Evolutionary conservation across 2,113 vertebrate genomes (phyloP).

Genomic region (Lutjanus erythropterus): DNA sequence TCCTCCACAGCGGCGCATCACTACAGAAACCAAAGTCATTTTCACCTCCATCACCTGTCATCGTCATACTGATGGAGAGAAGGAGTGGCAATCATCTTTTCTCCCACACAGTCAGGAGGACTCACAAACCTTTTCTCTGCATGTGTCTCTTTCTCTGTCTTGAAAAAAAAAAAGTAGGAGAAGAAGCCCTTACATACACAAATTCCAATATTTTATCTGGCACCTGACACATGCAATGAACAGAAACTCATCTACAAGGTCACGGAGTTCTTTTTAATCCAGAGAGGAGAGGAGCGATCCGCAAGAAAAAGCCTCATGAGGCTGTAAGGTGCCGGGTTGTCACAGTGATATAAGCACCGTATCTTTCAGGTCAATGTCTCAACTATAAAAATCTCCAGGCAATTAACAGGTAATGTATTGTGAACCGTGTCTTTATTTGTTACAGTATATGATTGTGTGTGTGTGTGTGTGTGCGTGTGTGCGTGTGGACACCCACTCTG

Average conservation of each 20-base stretch:
- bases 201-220: slow-evolving; percentile 58
- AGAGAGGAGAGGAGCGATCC: slow-evolving; percentile 21
- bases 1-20: slow-evolving; percentile 74
- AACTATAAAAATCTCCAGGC: slow-evolving; percentile 64
- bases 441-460: slow-evolving; percentile 29
- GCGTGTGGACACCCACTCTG: slow-evolving; percentile 42
- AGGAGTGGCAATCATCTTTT: slow-evolving; percentile 80
- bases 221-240: slow-evolving; percentile 60
- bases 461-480: background rate
- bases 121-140: slow-evolving; percentile 51
- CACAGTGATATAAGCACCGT: slow-evolving; percentile 48
- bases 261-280: slow-evolving; percentile 53
- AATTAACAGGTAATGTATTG: slow-evolving; percentile 75
- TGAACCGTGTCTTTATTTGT: slow-evolving; percentile 58
- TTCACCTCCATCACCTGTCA: slow-evolving; percentile 85
- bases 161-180: slow-evolving; percentile 44
- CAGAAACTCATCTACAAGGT: slow-evolving; percentile 72
- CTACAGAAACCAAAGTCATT: slow-evolving; percentile 82
- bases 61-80: slow-evolving; percentile 76
- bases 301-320: slow-evolving; percentile 20
- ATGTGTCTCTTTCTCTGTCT: slow-evolving; percentile 31
- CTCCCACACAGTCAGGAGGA: slow-evolving; percentile 72
- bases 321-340: slow-evolving; percentile 20
- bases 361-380: slow-evolving; percentile 68
- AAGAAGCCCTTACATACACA: slow-evolving; percentile 15